Evolutionary conservation across 2,113 vertebrate species (phyloP), one percentile per base, ranked within the genome.

Genomic region (Syngnathus scovelli): DNA sequence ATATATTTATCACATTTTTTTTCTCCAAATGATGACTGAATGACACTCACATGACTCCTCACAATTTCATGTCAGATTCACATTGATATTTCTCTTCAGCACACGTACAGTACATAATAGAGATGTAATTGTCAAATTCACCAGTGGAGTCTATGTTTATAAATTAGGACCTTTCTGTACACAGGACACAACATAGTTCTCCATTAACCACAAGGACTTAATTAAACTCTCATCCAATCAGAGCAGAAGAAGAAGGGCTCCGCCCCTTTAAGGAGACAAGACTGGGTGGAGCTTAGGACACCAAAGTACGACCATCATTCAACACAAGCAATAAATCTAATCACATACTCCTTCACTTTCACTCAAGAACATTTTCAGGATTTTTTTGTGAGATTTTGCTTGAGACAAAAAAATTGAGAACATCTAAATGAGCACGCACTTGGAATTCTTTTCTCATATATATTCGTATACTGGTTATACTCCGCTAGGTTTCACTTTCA

Each of bases 401-500:
- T 87, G 61, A 91, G 91, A 93, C 90, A 13, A 58, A 84, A 93
- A 93, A 91, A 88, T 84, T 91, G 88, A 94, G 89, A 89, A 98
- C 94, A 93, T 91, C 88, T 90, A 96, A 88, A 92, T 91, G 91
- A 94, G 89, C 92, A 94, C 93, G 93, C 92, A 81, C 76, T 80
- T 84, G 56, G 71, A 21, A 56, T 75, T 74, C 78, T 82, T 77
- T 75, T 71, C 76, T 60, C 70, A 49, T 75, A 46, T 67, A 9
- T 62, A 69, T 68, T 63, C 54, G 49, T 68, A 64, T 73, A 65
- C 58, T 75, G 69, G 75, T 74, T 76, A 74, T 78, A 72, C 82
- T 83, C 77, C 27, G 92, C 93, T 94, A 97, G 89, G 88, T 86
- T 91, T 95, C 91, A 95, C 93, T 92, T 95, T 95, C 95, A 97